A percentile compares a stretch with the other conserved stretches of the same genome.
Evolutionary conservation across 2,888 invertebrate genomes (phyloP).

Genomic region (Nomada fucata): DNA sequence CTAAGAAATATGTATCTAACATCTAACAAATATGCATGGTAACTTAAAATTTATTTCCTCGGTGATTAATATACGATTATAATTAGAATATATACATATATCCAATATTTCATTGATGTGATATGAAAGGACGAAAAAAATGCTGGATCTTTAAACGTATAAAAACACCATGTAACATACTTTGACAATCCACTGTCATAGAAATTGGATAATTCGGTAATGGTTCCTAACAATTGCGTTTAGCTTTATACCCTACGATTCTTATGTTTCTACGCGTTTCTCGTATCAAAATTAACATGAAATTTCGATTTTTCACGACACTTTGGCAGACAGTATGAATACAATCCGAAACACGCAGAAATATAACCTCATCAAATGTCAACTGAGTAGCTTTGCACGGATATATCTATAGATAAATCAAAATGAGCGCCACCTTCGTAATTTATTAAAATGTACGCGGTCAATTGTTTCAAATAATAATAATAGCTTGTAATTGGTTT

Average conservation of each 20-base stretch:
- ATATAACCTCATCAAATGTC: constrained; percentile 64
- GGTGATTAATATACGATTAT: neutral
- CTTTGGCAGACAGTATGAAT: constrained; percentile 11
- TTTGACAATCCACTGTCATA: constrained; percentile 63
- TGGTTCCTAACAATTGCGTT: constrained; percentile 8
- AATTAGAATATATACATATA: neutral
- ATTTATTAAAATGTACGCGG: constrained; percentile 21
- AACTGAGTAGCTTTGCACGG: constrained; percentile 37
- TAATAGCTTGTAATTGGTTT: neutral
- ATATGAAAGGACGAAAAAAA: neutral
- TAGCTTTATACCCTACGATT: neutral
- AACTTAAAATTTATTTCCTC: neutral
- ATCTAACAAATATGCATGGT: neutral
- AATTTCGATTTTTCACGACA: neutral
- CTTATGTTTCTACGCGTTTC: neutral
- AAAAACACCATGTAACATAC: constrained; percentile 46
- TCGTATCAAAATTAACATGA: constrained; percentile 27
- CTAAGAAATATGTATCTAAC: neutral
- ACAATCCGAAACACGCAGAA: constrained; percentile 21
- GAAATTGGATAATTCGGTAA: constrained; percentile 37
- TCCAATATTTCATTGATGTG: neutral
- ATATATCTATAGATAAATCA: constrained; percentile 47
- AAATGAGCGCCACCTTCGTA: constrained; percentile 56
- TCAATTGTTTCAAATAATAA: constrained; percentile 7
- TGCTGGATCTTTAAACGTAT: neutral